A percentile compares a stretch with the other conserved stretches of the same genome.
phyloP scores from a whole-genome alignment of 2,113 vertebrate species.

The Jaculus jaculus region DNA sequence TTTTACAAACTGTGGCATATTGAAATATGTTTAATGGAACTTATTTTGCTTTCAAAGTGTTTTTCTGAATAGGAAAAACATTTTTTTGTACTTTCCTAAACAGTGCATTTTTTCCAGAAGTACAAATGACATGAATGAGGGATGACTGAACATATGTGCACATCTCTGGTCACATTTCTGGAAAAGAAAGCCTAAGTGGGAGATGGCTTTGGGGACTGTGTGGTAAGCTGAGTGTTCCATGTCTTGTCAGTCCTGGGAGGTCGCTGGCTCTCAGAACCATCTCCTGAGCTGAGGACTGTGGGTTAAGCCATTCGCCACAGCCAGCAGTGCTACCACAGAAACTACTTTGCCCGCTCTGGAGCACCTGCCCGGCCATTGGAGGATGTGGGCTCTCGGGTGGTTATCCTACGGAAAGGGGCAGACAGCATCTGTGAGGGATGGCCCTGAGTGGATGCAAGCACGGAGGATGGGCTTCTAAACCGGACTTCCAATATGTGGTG shows the following conservation, averaged over 20 bases:
- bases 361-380: not conserved
- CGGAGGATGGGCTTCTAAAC: not conserved
- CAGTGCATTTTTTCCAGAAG: not conserved
- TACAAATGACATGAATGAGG: not conserved
- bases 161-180: not conserved
- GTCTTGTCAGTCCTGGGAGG: not conserved
- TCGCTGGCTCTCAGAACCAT: accelerated
- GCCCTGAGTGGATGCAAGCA: too few species aligned
- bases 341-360: not conserved
- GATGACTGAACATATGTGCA: accelerated
- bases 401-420: accelerated
- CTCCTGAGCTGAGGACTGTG: not conserved
- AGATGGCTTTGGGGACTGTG: accelerated
- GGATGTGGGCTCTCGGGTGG: accelerated
- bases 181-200: not conserved
- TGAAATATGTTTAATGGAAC: not conserved
- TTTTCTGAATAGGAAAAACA: not conserved
- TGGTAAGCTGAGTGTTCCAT: accelerated
- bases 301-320: not conserved
- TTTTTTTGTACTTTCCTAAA: not conserved
- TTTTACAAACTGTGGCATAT: not conserved
- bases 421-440: not conserved
- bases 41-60: not conserved
- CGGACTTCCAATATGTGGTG: accelerated
- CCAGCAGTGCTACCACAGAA: accelerated